Evolutionary conservation across 2,888 invertebrate genomes (phyloP).

Genomic region (Lasioglossum calceatum): DNA sequence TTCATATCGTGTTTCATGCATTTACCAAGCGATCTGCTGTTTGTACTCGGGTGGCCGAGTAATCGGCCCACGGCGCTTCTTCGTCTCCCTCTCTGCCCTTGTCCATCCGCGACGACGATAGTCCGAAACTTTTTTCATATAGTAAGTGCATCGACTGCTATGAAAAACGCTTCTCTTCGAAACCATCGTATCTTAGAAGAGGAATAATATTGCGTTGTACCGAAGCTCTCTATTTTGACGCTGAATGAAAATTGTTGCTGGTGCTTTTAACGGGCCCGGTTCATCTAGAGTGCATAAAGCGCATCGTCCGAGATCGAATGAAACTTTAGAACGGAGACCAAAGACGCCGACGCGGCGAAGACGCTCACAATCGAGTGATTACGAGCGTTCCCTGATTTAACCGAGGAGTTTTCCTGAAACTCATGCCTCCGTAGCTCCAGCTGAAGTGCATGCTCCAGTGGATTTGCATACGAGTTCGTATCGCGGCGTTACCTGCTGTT

Average conservation of each 20-base stretch:
- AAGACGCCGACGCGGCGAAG: conserved; percentile 34
- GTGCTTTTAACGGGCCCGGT: not conserved
- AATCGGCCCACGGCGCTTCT: conserved; percentile 76
- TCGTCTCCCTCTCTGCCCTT: conserved; percentile 58
- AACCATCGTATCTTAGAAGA: too few relatives aligned
- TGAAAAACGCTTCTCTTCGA: too few relatives aligned
- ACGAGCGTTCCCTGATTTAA: conserved; percentile 73
- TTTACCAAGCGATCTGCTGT: conserved; percentile 76
- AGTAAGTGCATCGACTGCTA: not conserved
- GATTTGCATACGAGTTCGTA: conserved; percentile 82
- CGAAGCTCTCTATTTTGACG: too few relatives aligned
- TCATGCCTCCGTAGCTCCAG: conserved; percentile 62
- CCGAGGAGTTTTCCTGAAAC: conserved; percentile 74
- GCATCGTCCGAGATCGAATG: not conserved
- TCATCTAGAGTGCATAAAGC: not conserved
- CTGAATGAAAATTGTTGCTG: too few relatives aligned
- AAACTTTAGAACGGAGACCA: not conserved
- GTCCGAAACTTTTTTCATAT: conserved; percentile 22
- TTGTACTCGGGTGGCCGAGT: conserved; percentile 78
- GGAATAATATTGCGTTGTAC: too few relatives aligned
- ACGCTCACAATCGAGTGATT: conserved; percentile 54
- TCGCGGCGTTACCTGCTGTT: conserved; percentile 73
- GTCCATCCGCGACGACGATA: conserved; percentile 60
- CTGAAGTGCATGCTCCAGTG: conserved; percentile 76
- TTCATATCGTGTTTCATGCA: conserved; percentile 83